These are phyloP conservation scores for Epirrhoe alternata DNA, from an alignment of 2,888 invertebrate species.

Conservation along the genomic window DNA sequence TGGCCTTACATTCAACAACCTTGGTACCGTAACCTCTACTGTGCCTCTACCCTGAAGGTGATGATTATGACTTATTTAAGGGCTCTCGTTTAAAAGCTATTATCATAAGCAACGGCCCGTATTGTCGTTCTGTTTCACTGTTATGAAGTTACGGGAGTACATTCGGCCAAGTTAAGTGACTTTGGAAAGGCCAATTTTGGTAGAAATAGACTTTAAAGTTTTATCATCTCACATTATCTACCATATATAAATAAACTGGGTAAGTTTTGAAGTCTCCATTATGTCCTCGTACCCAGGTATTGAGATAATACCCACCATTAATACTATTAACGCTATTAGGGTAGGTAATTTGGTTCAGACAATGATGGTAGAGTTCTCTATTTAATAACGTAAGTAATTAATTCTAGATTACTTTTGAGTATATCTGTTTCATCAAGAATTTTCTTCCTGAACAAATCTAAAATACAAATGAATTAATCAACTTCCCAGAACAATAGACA, in stretches of 20 bases:
- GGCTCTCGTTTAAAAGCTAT: slow-evolving; percentile 26
- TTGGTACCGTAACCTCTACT: background rate
- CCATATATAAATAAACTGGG: background rate
- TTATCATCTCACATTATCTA: background rate
- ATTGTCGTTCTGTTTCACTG: slow-evolving; percentile 27
- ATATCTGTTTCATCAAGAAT: too few relatives aligned
- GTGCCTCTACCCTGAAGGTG: background rate
- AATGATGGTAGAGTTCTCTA: too few relatives aligned
- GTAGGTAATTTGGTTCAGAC: too few relatives aligned
- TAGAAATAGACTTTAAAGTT: background rate
- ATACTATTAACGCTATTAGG: too few relatives aligned
- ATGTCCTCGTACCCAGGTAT: background rate
- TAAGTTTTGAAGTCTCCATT: background rate
- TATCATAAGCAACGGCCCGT: slow-evolving; percentile 31
- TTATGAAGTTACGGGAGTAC: slow-evolving; percentile 21
- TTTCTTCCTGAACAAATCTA: background rate
- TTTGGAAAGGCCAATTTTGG: slow-evolving; percentile 12
- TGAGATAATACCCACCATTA: too few relatives aligned
- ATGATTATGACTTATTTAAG: background rate
- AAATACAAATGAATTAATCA: slow-evolving; percentile 14
- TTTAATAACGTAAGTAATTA: too few relatives aligned
- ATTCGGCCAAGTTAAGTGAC: slow-evolving; percentile 9
- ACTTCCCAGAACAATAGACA: slow-evolving; percentile 16
- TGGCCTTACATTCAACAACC: background rate
- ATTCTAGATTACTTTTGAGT: too few relatives aligned